Conservation (phyloP, 2,113 vertebrate genomes). For the Platycercus adscitus region DNA sequence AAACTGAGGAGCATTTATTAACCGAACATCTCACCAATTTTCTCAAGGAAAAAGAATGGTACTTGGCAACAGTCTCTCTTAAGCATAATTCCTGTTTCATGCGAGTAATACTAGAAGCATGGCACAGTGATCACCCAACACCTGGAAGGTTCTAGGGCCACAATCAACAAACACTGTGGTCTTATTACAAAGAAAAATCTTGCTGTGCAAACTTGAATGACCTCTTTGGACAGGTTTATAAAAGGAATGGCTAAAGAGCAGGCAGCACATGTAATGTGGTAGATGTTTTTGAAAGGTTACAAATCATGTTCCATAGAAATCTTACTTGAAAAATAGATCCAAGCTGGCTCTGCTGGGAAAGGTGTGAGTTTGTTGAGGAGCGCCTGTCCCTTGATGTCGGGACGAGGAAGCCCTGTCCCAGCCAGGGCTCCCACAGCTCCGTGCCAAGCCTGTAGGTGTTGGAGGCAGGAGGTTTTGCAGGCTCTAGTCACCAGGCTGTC, state of each 20-base stretch:
- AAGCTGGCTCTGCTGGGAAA: not conserved
- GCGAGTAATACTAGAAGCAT: not conserved
- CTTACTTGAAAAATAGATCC: not conserved
- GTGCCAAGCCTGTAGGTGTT: not conserved
- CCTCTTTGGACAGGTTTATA: not conserved
- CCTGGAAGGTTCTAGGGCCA: not conserved
- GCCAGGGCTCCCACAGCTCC: fast-evolving
- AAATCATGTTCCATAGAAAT: not conserved
- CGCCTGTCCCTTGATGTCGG: fast-evolving
- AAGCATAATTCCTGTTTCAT: not conserved
- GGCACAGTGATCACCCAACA: not conserved
- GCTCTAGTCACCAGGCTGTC: not conserved
- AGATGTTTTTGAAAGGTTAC: not conserved
- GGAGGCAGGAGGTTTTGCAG: not conserved
- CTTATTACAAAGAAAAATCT: not conserved
- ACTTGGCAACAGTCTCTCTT: not conserved
- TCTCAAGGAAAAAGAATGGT: not conserved
- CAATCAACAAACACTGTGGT: not conserved
- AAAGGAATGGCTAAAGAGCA: not conserved
- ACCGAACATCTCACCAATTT: not conserved
- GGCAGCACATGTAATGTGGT: not conserved
- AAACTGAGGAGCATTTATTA: not conserved
- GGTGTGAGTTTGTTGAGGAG: not conserved
- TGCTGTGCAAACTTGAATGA: not conserved
- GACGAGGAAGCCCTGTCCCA: not conserved